phyloP scores from a whole-genome alignment of 2,888 invertebrate species.

The Dynastes hyllus region DNA sequence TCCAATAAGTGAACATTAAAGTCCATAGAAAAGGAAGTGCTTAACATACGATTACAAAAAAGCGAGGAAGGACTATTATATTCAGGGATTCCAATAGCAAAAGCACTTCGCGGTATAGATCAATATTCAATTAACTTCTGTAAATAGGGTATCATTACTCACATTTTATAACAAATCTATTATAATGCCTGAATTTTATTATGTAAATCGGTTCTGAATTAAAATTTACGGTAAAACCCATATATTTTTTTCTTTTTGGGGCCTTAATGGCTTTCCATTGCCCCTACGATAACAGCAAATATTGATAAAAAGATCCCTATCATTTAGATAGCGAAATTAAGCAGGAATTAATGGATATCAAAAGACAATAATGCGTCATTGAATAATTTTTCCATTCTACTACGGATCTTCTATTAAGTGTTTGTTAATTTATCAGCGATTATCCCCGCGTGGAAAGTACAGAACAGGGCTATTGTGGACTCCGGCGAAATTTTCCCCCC shows the following conservation, averaged over 20 bases:
- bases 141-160: constrained; percentile 57
- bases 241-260: not conserved
- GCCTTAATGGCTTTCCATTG: not conserved
- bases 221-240: constrained; percentile 1
- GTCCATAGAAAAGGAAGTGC: constrained; percentile 51
- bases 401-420: constrained; percentile 46
- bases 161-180: constrained; percentile 54
- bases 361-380: constrained; percentile 29
- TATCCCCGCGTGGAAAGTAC: constrained; percentile 50
- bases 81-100: constrained; percentile 57
- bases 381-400: constrained; percentile 22
- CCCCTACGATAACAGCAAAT: not conserved
- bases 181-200: constrained; percentile 41
- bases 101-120: constrained; percentile 53
- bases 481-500: constrained; percentile 48
- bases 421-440: constrained; percentile 53
- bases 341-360: constrained; percentile 22
- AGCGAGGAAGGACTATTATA: constrained; percentile 55
- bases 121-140: constrained; percentile 58
- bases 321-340: not conserved
- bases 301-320: not conserved
- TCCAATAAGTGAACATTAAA: constrained; percentile 56
- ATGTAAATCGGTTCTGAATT: constrained; percentile 40
- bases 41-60: constrained; percentile 58
- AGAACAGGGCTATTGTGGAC: constrained; percentile 53